Evolutionary conservation across 2,113 vertebrate species (phyloP), one percentile per base, ranked within the genome.

Genomic region (Alligator mississippiensis): DNA sequence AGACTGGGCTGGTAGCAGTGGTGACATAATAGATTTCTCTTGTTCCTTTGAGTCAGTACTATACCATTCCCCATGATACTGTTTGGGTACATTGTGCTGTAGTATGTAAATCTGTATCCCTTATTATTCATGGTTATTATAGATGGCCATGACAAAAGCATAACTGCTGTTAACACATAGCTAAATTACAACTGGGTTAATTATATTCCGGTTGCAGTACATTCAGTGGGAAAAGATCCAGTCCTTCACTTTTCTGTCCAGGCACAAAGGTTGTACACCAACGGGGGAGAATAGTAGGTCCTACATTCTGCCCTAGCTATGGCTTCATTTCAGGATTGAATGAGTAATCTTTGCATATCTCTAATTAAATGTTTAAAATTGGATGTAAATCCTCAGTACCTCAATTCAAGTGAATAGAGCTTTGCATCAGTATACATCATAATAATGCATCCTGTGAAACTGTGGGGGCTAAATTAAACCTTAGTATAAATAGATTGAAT

Each of bases 241-340:
- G 47, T 47, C 54, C 30, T 84, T 58, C 78, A 38, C 68, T 55
- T 18, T 19, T 88, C 24, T 82, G 10, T 59, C 82, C 47, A 47
- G 47, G 25, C 34, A 62, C 87, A 76, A 84, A 95, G 28, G n/a
- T 86, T 80, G 9, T n/a, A 30, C 47, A 55, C 14, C 58, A 47
- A 77, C 84, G 79, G 12, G 34, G 21, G 34, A 74, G 38, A 74
- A 74, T 25, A 74, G 21, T 84, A 86, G 62, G 74, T 93, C 81
- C 88, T 84, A 76, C 58, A 2, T 89, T 85, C 83, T 24, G 82
- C 57, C 30, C 61, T 70, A 82, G 38, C 90, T 70, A 90, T 93
- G 90, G 60, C 68, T 70, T 93, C 30, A 89, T 84, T 88, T 94
- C 61, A 89, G 87, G 87, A 77, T 14, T 24, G 87, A 92, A 82